Evolutionary conservation across 2,888 invertebrate species (phyloP).

Genomic region (Amaurobius ferox): DNA sequence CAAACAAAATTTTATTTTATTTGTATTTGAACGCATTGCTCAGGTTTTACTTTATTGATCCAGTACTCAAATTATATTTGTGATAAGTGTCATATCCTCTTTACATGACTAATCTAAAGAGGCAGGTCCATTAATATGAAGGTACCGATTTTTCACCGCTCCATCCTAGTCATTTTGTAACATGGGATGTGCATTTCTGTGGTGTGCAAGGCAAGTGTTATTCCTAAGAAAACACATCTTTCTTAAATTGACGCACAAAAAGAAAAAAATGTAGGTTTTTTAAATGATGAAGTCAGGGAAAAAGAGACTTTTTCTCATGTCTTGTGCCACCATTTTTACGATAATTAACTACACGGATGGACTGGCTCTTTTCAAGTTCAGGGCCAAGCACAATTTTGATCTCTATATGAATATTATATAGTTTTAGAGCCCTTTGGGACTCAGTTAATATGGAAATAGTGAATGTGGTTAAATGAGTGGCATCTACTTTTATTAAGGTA

Average conservation of each 20-base stretch:
- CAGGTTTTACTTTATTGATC: too few relatives aligned
- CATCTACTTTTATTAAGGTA: slow-evolving; percentile 16
- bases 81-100: too few relatives aligned
- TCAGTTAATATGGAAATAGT: slow-evolving; percentile 11
- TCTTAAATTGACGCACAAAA: slow-evolving; percentile 64
- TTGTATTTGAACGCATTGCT: too few relatives aligned
- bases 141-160: slow-evolving; percentile 16
- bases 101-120: too few relatives aligned
- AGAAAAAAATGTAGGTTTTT: slow-evolving; percentile 34
- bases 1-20: too few relatives aligned
- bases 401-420: slow-evolving; percentile 26
- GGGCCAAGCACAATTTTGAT: slow-evolving; percentile 64
- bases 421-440: slow-evolving; percentile 19
- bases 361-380: slow-evolving; percentile 57
- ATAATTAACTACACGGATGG: slow-evolving; percentile 44
- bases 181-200: slow-evolving; percentile 52
- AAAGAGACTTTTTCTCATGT: slow-evolving; percentile 14
- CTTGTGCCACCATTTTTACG: slow-evolving; percentile 54
- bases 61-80: too few relatives aligned
- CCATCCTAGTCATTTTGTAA: slow-evolving; percentile 68
- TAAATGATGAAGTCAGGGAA: slow-evolving; percentile 33
- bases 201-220: slow-evolving; percentile 64
- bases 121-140: not conserved
- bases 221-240: slow-evolving; percentile 54
- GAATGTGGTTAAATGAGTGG: slow-evolving; percentile 30